Percentiles rank a stretch among this genome's conserved stretches.
These are phyloP conservation scores for Dendrocopos noguchii DNA, from an alignment of 2,113 vertebrate genomes.

Conservation along the genomic window DNA sequence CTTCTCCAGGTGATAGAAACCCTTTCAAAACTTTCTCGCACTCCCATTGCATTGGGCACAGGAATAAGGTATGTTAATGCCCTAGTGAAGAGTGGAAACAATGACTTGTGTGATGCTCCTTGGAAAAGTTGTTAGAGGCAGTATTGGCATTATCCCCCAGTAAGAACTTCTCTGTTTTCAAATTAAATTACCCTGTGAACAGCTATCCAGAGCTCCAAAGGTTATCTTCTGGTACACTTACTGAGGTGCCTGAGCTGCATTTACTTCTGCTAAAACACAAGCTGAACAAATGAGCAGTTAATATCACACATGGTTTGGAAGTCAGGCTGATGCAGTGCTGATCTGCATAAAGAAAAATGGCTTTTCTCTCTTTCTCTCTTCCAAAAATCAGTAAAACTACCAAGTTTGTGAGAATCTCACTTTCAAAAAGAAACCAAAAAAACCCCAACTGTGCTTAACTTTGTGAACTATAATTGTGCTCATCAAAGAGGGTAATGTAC, in stretches of 20 bases:
- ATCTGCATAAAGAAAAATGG: neutral
- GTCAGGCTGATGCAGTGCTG: neutral
- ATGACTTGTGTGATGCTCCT: neutral
- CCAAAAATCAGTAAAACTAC: neutral
- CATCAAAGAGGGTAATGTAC: fast-evolving
- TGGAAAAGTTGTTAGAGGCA: neutral
- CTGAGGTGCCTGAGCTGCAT: neutral
- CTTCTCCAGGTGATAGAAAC: constrained; percentile 92
- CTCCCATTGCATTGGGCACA: constrained; percentile 81
- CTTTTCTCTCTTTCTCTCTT: neutral
- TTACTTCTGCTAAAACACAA: fast-evolving
- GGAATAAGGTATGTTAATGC: constrained; percentile 86
- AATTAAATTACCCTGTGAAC: neutral
- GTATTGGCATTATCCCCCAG: neutral
- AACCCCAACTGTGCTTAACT: fast-evolving
- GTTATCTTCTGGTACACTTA: fast-evolving
- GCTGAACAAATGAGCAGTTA: neutral
- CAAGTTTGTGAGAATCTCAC: neutral
- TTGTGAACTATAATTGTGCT: neutral
- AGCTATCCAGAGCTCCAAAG: neutral
- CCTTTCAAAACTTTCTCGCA: constrained; percentile 91
- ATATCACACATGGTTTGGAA: neutral
- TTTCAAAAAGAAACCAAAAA: neutral
- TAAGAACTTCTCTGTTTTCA: neutral
- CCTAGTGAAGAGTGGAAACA: neutral